phyloP scores from a whole-genome alignment of 2,888 invertebrate species.

The Cinara cedri region DNA sequence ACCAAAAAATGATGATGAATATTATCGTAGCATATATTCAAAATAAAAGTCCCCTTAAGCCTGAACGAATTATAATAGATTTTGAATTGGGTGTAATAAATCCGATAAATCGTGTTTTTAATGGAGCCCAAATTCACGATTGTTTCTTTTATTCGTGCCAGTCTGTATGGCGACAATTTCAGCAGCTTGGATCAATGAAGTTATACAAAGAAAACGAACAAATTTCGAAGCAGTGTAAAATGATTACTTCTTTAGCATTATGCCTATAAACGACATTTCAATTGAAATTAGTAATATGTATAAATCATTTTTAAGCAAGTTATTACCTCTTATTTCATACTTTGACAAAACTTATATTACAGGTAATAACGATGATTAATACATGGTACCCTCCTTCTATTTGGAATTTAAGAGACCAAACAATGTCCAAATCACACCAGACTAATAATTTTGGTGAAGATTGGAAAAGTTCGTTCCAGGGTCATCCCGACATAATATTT shows the following conservation, averaged over 20 bases:
- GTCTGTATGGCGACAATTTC: too few relatives aligned
- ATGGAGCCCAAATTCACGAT: too few relatives aligned
- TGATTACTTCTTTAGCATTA: not conserved
- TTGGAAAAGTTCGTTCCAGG: not conserved
- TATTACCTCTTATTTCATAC: conserved; percentile 8
- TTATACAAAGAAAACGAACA: too few relatives aligned
- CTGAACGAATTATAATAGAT: too few relatives aligned
- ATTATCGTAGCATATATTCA: too few relatives aligned
- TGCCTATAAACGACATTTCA: not conserved
- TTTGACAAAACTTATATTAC: conserved; percentile 5
- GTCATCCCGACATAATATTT: too few relatives aligned
- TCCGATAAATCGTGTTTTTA: too few relatives aligned
- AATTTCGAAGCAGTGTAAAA: not conserved
- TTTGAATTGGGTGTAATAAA: too few relatives aligned
- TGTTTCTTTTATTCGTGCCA: too few relatives aligned
- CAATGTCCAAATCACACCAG: not conserved
- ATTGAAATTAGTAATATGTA: not conserved
- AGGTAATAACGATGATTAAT: not conserved
- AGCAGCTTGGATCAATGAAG: too few relatives aligned
- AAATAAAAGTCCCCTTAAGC: too few relatives aligned
- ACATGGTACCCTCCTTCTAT: not conserved
- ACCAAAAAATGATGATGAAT: too few relatives aligned
- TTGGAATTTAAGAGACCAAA: conserved; percentile 1
- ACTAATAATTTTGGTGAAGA: not conserved
- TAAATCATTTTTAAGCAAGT: not conserved